Conservation (phyloP, 2,797 vertebrate genomes). For the Falco novaeseelandiae region DNA sequence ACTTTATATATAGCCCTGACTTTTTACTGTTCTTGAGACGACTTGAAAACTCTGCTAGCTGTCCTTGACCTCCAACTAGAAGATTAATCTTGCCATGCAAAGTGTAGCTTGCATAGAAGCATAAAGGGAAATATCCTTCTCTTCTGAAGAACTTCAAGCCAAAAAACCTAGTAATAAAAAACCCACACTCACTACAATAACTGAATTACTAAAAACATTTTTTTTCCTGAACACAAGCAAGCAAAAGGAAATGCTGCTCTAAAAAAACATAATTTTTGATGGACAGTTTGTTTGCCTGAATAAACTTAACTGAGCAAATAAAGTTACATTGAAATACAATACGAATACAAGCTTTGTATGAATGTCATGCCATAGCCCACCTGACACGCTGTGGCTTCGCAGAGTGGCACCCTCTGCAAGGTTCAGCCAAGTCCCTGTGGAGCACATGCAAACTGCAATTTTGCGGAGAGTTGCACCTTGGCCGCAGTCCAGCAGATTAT, state of each 20-base stretch:
- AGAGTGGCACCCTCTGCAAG: background rate
- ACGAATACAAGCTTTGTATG: background rate
- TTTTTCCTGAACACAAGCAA: background rate
- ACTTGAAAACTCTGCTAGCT: slow-evolving; percentile 69
- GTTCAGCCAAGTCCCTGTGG: background rate
- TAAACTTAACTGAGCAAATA: background rate
- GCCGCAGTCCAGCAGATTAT: background rate
- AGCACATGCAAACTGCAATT: background rate
- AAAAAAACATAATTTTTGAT: background rate
- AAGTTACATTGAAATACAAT: background rate
- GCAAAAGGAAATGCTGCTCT: background rate
- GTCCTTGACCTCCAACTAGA: slow-evolving; percentile 68
- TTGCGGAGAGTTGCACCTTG: background rate
- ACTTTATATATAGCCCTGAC: slow-evolving; percentile 45
- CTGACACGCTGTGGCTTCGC: fast-evolving
- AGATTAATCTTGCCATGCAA: slow-evolving; percentile 56
- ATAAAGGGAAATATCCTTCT: slow-evolving; percentile 48
- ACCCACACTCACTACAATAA: background rate
- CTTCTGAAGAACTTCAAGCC: background rate
- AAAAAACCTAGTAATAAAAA: slow-evolving; percentile 28
- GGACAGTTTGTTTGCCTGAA: background rate
- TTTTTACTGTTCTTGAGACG: slow-evolving; percentile 38
- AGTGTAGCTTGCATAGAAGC: slow-evolving; percentile 28
- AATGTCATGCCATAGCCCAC: background rate
- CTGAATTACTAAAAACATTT: background rate